phyloP scores from a whole-genome alignment of 1,140 invertebrate species.

The Pseudobourletiella spinata region DNA sequence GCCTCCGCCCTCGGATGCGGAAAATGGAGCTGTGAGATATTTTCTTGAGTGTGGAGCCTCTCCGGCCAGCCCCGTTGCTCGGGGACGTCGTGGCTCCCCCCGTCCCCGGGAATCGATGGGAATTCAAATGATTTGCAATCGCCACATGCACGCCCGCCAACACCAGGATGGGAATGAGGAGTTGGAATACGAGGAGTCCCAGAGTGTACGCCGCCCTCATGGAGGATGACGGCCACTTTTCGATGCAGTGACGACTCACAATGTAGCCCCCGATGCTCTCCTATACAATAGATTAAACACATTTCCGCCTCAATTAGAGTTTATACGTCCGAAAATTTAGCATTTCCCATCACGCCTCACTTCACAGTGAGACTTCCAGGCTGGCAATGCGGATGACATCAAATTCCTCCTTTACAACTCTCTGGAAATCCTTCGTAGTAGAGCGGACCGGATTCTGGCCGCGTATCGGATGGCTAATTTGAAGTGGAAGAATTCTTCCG shows the following conservation, averaged over 20 bases:
- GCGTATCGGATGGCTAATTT: too few species aligned
- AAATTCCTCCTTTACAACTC: too few species aligned
- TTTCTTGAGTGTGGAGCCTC: neutral
- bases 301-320: too few species aligned
- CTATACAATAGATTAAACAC: neutral
- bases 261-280: constrained; percentile 31
- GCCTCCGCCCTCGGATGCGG: neutral
- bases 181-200: constrained; percentile 47
- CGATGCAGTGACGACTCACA: constrained; percentile 42
- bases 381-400: too few species aligned
- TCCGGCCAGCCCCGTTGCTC: neutral
- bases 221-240: constrained; percentile 42
- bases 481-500: too few species aligned
- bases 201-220: constrained; percentile 47
- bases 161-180: constrained; percentile 49
- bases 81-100: neutral
- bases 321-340: too few species aligned
- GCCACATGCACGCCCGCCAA: constrained; percentile 47
- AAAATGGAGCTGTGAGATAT: neutral
- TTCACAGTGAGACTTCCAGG: too few species aligned
- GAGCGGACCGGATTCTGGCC: too few species aligned
- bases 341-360: too few species aligned
- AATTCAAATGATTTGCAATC: constrained; percentile 45
- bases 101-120: neutral
- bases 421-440: too few species aligned